Base-by-base conservation (phyloP, 1,140 invertebrate genomes). In the Hestina assimilis region DNA sequence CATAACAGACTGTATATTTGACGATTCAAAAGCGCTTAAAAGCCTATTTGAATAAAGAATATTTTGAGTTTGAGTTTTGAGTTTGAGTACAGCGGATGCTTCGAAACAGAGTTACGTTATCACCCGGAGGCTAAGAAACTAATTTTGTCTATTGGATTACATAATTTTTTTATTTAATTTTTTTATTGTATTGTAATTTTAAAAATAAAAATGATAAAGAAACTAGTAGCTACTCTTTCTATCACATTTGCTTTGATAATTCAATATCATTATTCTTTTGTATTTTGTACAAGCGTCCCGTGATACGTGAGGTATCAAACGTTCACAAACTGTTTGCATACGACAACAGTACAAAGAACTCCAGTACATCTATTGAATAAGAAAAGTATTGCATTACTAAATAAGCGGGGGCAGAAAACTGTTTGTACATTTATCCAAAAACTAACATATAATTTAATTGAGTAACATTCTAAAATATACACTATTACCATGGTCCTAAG, bases 331-430 rank as follows among this genome's bases (percentile, higher is more conserved):
- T 61, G 31, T 55, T 56, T 57, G 35, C 54, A 41, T 57, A 45
- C 57, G 43, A 54, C 23, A 47, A 59, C 43, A 60, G 23, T 35
- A 56, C 23, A 56, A 60, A 59, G 28, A 60, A 58, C 38, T 59
- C 51, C 31, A 62, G 52, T 52, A 59, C 31, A 63, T 65, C 60
- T 48, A 62, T 60, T 55, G 55, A 59, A 55, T 46, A 62, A 59
- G 53, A 54, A 67, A 66, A 62, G 59, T 67, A 60, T 67, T 62
- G 51, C 59, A 64, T 71, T 67, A 63, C 65, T 62, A 67, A 67
- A 65, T 67, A 70, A 71, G 56, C 60, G 48, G 56, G 66, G 59
- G 55, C 48, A 48, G 59, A 56, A 66, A 67, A 58, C 54, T 65
- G 52, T 65, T 66, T 65, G 55, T 51, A 48, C 33, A 38, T n/a